phyloP scores from a whole-genome alignment of 2,888 invertebrate species.

The Tenthredo amoena region DNA sequence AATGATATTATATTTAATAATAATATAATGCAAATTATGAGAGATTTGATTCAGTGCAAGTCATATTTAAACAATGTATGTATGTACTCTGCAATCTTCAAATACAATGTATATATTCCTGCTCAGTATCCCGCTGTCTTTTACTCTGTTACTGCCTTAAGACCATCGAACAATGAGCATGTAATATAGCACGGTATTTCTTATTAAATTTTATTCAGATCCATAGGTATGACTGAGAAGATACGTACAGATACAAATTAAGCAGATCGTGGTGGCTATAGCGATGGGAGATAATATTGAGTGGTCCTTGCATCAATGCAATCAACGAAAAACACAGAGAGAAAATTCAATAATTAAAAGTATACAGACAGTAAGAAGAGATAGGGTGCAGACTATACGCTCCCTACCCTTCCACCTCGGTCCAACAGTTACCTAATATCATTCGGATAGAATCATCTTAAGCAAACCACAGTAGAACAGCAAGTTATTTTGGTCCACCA shows the following conservation, averaged over 20 bases:
- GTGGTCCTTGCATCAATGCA: constrained; percentile 87
- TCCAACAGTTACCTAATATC: constrained; percentile 50
- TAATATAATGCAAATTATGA: constrained; percentile 44
- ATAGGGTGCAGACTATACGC: constrained; percentile 39
- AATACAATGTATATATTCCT: constrained; percentile 37
- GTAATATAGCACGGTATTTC: constrained; percentile 28
- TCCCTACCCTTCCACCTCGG: constrained; percentile 51
- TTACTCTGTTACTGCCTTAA: background rate
- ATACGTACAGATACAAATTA: constrained; percentile 71
- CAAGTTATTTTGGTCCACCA: background rate
- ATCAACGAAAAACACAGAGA: constrained; percentile 70
- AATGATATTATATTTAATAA: constrained; percentile 27
- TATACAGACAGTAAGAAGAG: constrained; percentile 55
- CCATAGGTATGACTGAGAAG: constrained; percentile 50
- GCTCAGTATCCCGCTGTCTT: constrained; percentile 43
- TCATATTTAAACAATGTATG: constrained; percentile 23
- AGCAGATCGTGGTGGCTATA: constrained; percentile 75
- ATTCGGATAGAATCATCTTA: constrained; percentile 11
- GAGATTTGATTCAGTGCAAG: constrained; percentile 46
- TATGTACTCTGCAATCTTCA: constrained; percentile 45
- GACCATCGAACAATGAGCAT: constrained; percentile 49
- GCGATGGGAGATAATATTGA: constrained; percentile 81
- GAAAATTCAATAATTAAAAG: constrained; percentile 54
- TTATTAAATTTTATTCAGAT: constrained; percentile 35
- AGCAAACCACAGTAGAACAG: constrained; percentile 3